Evolutionary conservation across 2,888 invertebrate species (phyloP).

Genomic region (Petrophora chlorosata): DNA sequence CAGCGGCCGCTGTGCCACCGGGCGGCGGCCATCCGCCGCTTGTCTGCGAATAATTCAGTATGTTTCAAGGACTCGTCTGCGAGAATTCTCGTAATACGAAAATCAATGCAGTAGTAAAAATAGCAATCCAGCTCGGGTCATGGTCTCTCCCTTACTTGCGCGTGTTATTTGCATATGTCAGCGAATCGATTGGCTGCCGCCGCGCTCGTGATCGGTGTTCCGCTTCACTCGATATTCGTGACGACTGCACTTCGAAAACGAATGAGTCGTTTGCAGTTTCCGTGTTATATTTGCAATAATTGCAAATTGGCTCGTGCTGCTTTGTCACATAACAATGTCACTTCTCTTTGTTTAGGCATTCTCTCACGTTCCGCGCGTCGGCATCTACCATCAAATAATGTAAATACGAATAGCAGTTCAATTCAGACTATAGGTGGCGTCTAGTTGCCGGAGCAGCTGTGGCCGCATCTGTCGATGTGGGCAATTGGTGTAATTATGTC

Average conservation of each 20-base stretch:
- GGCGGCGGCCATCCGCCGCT: constrained; percentile 3
- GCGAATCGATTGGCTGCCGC: not conserved
- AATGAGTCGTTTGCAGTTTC: too few relatives aligned
- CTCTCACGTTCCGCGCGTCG: constrained; percentile 1
- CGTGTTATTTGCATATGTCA: constrained; percentile 9
- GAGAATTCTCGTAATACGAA: constrained; percentile 5
- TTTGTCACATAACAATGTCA: not conserved
- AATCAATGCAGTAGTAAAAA: constrained; percentile 37
- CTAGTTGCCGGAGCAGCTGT: constrained; percentile 19
- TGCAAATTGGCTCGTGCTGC: not conserved
- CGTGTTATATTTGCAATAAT: not conserved
- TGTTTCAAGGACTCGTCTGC: constrained; percentile 31
- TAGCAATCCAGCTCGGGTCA: constrained; percentile 20
- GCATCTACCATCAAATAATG: too few relatives aligned
- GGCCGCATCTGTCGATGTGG: constrained; percentile 19
- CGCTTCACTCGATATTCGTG: not conserved
- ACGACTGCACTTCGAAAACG: not conserved
- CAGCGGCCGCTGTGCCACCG: not conserved
- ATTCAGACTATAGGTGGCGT: constrained; percentile 1
- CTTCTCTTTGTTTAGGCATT: not conserved
- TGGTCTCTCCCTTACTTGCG: constrained; percentile 7
- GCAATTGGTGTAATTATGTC: constrained; percentile 25
- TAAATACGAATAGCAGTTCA: too few relatives aligned
- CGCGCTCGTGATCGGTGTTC: not conserved
- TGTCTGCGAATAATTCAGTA: constrained; percentile 38